Evolutionary conservation across 2,113 vertebrate genomes (phyloP).

Genomic region (Scomber japonicus): DNA sequence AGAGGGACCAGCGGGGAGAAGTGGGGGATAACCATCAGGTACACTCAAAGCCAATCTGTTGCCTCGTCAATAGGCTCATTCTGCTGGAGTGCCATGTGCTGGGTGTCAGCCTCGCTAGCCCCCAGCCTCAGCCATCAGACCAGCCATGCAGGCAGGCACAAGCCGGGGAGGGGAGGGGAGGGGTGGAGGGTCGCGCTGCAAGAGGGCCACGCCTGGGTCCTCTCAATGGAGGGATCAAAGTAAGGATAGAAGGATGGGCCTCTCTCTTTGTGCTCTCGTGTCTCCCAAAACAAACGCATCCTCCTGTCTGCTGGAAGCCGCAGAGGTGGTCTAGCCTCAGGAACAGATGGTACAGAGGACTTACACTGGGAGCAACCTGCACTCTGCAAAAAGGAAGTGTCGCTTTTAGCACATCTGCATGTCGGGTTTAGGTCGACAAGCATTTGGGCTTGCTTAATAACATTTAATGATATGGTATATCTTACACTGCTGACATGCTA

Average conservation of each 20-base stretch:
- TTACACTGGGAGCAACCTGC: slow-evolving; percentile 57
- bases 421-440: slow-evolving; percentile 6
- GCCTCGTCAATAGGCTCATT: slow-evolving; percentile 81
- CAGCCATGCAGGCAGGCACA: slow-evolving; percentile 52
- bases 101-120: slow-evolving; percentile 28
- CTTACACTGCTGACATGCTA: not conserved
- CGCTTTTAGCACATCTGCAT: slow-evolving; percentile 28
- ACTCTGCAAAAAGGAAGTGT: slow-evolving; percentile 21
- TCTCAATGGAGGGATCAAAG: slow-evolving; percentile 80
- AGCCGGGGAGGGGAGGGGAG: slow-evolving; percentile 15
- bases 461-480: not conserved
- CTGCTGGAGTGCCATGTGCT: slow-evolving; percentile 75
- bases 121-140: slow-evolving; percentile 34
- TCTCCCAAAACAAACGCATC: slow-evolving; percentile 80
- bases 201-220: slow-evolving; percentile 59
- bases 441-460: slow-evolving; percentile 10
- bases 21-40: slow-evolving; percentile 74
- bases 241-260: slow-evolving; percentile 67
- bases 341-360: slow-evolving; percentile 76
- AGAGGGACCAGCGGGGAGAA: slow-evolving; percentile 41
- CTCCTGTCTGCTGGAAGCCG: slow-evolving; percentile 63
- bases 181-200: not conserved
- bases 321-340: slow-evolving; percentile 39
- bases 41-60: slow-evolving; percentile 84
- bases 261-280: slow-evolving; percentile 76